Base-by-base conservation (phyloP, 2,113 vertebrate species). In the Falcunculus frontatus region DNA sequence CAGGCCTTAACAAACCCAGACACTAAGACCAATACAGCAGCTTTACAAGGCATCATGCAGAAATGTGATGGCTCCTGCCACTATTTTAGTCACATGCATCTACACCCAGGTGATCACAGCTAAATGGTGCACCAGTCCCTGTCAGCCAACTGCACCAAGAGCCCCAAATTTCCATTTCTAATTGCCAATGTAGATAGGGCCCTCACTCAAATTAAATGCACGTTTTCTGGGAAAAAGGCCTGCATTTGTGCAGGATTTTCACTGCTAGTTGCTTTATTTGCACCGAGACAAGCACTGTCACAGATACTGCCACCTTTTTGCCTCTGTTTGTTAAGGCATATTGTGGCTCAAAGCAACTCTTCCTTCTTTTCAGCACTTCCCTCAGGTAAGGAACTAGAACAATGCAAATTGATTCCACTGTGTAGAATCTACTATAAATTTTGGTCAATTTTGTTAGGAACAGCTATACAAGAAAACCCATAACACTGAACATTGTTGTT, bases 391-490 rank as follows among this genome's bases (percentile, higher is more conserved):
- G 44, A 68, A 46, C 18, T 42, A n/a, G 42, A 90, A 83, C 21
- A 80, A 46, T 0, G 2, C 21, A 86, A 77, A 80, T 22, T 53
- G 69, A 83, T 57, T 67, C 59, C 37, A 55, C 30, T 20, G 4
- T 11, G 56, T 4, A 67, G 21, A 74, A 74, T 41, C 35, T 29
- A 35, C 68, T 37, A 47, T 16, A 88, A 84, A 74, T 74, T 80
- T 59, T 47, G 84, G 17, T 46, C 59, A 33, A 26, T 70, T 96
- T 81, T 88, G 32, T 89, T 77, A 94, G 46, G 33, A 83, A 83
- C 14, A 46, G 46, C 26, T 78, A 41, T 23, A 57, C 16, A 92
- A 52, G 56, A 86, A 90, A 83, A 9, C 5, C 11, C 29, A 26
- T 41, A 87, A 95, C 76, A 62, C 22, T 1, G 5, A 90, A 79